A percentile compares a stretch with the other conserved stretches of the same genome.
phyloP scores from a whole-genome alignment of 37 sponge, comb jelly and placozoan species.

The Spongilla lacustris region DNA sequence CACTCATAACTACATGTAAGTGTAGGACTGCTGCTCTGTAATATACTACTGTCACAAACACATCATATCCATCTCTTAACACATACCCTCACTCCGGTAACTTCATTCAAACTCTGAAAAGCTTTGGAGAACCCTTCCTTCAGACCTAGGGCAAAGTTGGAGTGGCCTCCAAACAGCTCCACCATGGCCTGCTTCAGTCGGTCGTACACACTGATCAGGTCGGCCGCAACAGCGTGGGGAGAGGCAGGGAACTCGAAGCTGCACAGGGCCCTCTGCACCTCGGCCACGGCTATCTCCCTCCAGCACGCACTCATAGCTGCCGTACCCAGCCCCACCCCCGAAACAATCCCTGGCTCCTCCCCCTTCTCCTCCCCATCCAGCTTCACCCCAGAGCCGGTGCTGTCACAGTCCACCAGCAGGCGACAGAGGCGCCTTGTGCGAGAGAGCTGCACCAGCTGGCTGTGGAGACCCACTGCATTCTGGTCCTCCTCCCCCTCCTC shows the following conservation, averaged over 20 bases:
- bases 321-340: conserved; percentile 18
- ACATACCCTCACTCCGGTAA: conserved; percentile 57
- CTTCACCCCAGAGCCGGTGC: conserved; percentile 16
- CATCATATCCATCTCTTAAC: neutral
- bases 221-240: conserved; percentile 42
- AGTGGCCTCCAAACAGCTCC: conserved; percentile 81
- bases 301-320: conserved; percentile 47
- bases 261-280: conserved; percentile 12
- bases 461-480: neutral
- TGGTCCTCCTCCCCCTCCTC: neutral
- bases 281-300: conserved; percentile 13
- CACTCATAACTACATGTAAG: neutral
- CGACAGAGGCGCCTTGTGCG: conserved; percentile 70
- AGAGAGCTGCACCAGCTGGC: conserved; percentile 41
- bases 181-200: conserved; percentile 61
- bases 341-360: neutral
- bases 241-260: neutral
- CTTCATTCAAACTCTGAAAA: conserved; percentile 58
- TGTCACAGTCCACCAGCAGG: conserved; percentile 70
- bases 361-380: neutral
- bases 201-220: conserved; percentile 44
- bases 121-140: conserved; percentile 72
- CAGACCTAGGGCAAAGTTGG: conserved; percentile 54
- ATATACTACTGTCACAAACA: no score
- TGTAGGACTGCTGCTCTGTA: no score